Conservation (phyloP, 2,888 invertebrate genomes). For the Tenthredo notha region DNA sequence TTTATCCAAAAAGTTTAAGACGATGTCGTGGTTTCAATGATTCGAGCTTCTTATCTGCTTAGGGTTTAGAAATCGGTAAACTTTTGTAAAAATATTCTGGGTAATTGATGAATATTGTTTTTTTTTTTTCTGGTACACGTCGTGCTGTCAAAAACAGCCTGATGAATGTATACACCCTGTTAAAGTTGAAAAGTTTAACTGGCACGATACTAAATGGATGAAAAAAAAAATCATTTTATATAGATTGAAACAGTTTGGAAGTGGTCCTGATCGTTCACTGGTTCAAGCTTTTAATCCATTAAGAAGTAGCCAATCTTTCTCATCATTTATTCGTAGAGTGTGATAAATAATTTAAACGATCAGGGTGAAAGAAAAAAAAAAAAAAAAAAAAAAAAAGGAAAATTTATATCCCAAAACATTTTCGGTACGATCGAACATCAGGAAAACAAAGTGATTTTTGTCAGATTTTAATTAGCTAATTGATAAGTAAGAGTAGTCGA, state of each 20-base stretch:
- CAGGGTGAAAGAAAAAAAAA: background rate
- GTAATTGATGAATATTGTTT: background rate
- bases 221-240: background rate
- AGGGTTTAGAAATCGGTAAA: background rate
- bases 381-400: conserved; percentile 20
- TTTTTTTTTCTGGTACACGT: background rate
- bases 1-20: background rate
- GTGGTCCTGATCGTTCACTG: background rate
- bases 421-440: background rate
- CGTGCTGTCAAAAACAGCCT: background rate
- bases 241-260: background rate
- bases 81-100: background rate
- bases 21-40: too few relatives aligned
- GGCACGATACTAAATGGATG: background rate
- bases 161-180: background rate
- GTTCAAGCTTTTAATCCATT: conserved; percentile 36
- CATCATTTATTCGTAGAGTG: conserved; percentile 13
- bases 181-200: background rate
- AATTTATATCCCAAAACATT: conserved; percentile 2
- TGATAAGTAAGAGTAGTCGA: background rate
- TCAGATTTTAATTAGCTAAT: background rate
- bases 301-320: conserved; percentile 28
- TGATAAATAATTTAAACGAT: conserved; percentile 25
- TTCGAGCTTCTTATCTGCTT: background rate
- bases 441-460: background rate